These are phyloP conservation scores for Thymelicus acteon DNA, from an alignment of 2,888 invertebrate species.

Conservation along the genomic window DNA sequence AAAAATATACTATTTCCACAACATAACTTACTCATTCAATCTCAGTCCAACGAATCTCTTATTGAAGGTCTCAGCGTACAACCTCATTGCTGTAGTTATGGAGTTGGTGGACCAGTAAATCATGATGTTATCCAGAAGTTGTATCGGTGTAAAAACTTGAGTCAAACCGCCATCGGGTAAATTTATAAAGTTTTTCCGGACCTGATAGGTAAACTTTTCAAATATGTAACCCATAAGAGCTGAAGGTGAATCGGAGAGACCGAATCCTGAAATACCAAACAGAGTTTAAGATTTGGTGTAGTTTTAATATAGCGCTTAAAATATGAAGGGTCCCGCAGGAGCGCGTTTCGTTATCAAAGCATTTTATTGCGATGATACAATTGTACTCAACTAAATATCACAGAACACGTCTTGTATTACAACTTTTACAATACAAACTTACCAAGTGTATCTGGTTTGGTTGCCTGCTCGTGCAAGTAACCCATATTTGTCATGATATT, in stretches of 20 bases:
- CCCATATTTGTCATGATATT: slow-evolving; percentile 64
- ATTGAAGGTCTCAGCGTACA: slow-evolving; percentile 86
- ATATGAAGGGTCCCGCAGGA: too few relatives aligned
- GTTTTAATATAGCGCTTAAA: too few relatives aligned
- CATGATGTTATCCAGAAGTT: slow-evolving; percentile 83
- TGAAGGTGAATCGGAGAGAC: slow-evolving; percentile 90
- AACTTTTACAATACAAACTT: slow-evolving; percentile 44
- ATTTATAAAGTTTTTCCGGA: slow-evolving; percentile 84
- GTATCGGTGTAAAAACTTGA: slow-evolving; percentile 66
- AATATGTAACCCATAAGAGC: slow-evolving; percentile 95
- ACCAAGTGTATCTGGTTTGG: slow-evolving; percentile 91
- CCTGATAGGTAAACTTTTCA: slow-evolving; percentile 90
- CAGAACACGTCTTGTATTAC: too few relatives aligned
- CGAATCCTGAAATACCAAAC: slow-evolving; percentile 82
- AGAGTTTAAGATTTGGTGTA: too few relatives aligned
- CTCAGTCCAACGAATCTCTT: slow-evolving; percentile 44
- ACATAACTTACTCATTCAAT: slow-evolving; percentile 50
- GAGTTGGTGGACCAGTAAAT: slow-evolving; percentile 81
- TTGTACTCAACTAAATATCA: too few relatives aligned
- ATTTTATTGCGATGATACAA: too few relatives aligned
- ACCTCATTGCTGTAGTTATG: slow-evolving; percentile 75
- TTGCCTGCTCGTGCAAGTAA: slow-evolving; percentile 84
- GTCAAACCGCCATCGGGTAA: slow-evolving; percentile 88
- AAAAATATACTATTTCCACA: background rate
- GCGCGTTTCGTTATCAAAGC: too few relatives aligned